phyloP scores from a whole-genome alignment of 2,113 vertebrate species.

The Zapus hudsonius region DNA sequence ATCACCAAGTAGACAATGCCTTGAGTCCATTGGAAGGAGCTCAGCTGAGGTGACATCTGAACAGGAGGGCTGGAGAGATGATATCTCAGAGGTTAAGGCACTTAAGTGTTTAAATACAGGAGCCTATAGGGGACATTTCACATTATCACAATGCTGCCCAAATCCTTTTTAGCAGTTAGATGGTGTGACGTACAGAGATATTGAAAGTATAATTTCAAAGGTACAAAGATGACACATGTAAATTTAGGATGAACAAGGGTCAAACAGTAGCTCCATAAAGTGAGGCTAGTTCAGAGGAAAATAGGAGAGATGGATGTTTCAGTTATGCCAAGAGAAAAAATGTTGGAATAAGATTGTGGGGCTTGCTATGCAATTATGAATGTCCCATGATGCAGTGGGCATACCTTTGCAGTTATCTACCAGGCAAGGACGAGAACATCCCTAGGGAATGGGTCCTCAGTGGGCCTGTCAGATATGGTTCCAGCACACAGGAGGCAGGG shows the following conservation, averaged over 20 bases:
- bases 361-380: neutral
- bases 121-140: too few species aligned
- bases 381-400: neutral
- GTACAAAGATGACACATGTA: neutral
- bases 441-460: neutral
- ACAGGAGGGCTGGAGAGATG: neutral
- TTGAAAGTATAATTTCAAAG: neutral
- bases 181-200: neutral
- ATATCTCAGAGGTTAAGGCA: too few species aligned
- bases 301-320: too few species aligned
- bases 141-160: too few species aligned
- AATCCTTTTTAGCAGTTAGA: neutral
- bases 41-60: neutral
- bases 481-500: neutral
- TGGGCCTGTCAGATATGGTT: neutral
- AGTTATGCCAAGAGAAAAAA: too few species aligned
- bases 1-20: neutral
- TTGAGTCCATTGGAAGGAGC: neutral
- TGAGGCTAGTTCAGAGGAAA: neutral
- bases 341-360: neutral
- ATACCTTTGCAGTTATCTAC: neutral
- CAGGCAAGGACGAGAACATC: too few species aligned
- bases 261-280: neutral
- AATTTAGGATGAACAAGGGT: neutral
- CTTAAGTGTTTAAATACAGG: too few species aligned